Evolutionary conservation across 2,797 vertebrate genomes (phyloP).

Genomic region (Benthosema pterotum): DNA sequence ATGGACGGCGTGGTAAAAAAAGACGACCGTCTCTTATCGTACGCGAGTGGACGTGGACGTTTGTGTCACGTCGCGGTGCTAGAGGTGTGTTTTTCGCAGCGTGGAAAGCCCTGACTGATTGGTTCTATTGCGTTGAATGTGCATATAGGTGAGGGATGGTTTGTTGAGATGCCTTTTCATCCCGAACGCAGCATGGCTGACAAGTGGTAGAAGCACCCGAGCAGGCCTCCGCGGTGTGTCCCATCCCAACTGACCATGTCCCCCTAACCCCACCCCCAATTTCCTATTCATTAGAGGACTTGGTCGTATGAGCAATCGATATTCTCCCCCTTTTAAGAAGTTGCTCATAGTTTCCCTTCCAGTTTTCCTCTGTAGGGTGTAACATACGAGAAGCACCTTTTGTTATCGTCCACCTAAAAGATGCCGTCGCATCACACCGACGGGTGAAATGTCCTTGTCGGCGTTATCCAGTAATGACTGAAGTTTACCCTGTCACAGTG

Average conservation of each 20-base stretch:
- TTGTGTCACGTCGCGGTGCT: conserved; percentile 31
- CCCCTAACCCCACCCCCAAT: conserved; percentile 35
- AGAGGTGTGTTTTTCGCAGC: conserved; percentile 27
- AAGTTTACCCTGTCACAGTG: conserved; percentile 30
- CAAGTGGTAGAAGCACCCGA: conserved; percentile 62
- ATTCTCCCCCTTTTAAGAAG: conserved; percentile 20
- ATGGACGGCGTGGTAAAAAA: conserved; percentile 34
- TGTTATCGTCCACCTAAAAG: no score
- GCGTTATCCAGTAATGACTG: conserved; percentile 14
- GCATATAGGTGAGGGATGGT: not conserved
- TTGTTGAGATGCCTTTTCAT: conserved; percentile 37
- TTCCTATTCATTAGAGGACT: conserved; percentile 19
- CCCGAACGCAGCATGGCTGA: not conserved
- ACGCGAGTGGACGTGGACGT: conserved; percentile 38
- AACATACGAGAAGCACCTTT: conserved; percentile 24
- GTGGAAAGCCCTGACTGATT: no score
- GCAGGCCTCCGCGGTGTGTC: conserved; percentile 71
- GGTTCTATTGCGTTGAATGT: conserved; percentile 13
- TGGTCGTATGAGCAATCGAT: conserved; percentile 40
- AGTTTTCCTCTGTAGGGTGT: conserved; percentile 26
- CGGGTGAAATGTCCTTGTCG: conserved; percentile 9
- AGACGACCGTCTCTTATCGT: conserved; percentile 38
- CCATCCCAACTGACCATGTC: conserved; percentile 29
- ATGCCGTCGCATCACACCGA: conserved; percentile 16
- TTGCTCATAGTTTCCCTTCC: conserved; percentile 18